Percentiles rank a stretch among this genome's conserved stretches.
Conservation (phyloP, 2,888 invertebrate species). For the Spatulosminthurus flaviceps region DNA sequence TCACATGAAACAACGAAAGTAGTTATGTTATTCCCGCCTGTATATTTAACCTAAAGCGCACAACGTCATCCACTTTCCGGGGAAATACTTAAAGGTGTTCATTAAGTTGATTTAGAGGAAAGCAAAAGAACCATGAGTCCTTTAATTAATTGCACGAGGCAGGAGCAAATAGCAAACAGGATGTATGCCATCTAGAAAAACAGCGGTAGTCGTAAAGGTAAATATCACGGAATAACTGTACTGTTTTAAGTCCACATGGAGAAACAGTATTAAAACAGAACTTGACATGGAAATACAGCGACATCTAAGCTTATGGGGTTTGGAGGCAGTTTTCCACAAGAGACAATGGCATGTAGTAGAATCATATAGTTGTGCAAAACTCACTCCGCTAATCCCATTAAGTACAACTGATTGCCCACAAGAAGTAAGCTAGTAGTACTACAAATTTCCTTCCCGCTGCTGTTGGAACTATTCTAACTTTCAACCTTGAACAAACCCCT, state of each 20-base stretch:
- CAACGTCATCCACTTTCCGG: too few species aligned
- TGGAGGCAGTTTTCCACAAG: not conserved
- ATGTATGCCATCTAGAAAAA: not conserved
- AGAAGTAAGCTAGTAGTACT: not conserved
- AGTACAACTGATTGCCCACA: not conserved
- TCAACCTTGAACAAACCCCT: too few species aligned
- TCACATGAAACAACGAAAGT: not conserved
- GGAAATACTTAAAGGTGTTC: not conserved
- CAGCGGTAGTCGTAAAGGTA: not conserved
- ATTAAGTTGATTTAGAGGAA: not conserved
- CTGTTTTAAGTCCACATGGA: too few species aligned
- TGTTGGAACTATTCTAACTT: too few species aligned
- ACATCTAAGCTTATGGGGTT: too few species aligned
- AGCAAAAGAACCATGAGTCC: not conserved
- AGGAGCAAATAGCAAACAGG: not conserved
- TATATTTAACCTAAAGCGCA: too few species aligned
- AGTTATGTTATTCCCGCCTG: too few species aligned
- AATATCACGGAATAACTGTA: not conserved
- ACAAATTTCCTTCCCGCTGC: too few species aligned
- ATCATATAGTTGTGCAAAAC: not conserved
- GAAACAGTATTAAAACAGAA: too few species aligned
- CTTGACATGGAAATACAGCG: too few species aligned
- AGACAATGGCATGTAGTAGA: conserved; percentile 1
- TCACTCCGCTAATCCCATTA: conserved; percentile 11
- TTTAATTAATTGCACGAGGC: not conserved